phyloP scores from a whole-genome alignment of 1,140 invertebrate genomes.

The Wiebesia pumilae region DNA sequence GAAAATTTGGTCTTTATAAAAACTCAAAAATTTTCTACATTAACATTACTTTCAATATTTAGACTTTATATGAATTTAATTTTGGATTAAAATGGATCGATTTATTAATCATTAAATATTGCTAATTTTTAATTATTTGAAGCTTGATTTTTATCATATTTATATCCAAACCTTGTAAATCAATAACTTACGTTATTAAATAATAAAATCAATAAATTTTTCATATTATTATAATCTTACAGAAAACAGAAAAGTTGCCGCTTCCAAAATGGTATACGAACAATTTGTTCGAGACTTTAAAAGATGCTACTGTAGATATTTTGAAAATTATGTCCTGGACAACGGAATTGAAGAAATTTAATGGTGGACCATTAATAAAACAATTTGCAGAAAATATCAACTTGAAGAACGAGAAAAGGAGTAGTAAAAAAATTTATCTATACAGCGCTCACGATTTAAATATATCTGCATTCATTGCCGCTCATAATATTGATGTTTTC shows the following conservation, averaged over 20 bases:
- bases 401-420: not conserved
- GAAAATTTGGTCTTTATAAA: too few relatives aligned
- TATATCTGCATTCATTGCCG: not conserved
- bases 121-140: too few relatives aligned
- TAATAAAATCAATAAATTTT: not conserved
- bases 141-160: not conserved
- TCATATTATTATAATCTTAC: not conserved
- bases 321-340: not conserved
- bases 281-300: not conserved
- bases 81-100: too few relatives aligned
- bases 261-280: slow-evolving; percentile 34
- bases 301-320: too few relatives aligned
- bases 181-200: not conserved
- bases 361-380: slow-evolving; percentile 16
- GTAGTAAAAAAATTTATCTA: slow-evolving; percentile 40
- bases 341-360: slow-evolving; percentile 6
- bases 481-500: not conserved
- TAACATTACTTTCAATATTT: too few relatives aligned
- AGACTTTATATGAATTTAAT: too few relatives aligned
- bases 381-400: not conserved
- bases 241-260: not conserved
- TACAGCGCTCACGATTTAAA: slow-evolving; percentile 35
- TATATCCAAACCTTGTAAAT: not conserved
- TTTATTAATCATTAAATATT: too few relatives aligned
- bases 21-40: too few relatives aligned